These are phyloP conservation scores for Sminthurinus aureus DNA, from an alignment of 2,888 invertebrate genomes.

Conservation along the genomic window DNA sequence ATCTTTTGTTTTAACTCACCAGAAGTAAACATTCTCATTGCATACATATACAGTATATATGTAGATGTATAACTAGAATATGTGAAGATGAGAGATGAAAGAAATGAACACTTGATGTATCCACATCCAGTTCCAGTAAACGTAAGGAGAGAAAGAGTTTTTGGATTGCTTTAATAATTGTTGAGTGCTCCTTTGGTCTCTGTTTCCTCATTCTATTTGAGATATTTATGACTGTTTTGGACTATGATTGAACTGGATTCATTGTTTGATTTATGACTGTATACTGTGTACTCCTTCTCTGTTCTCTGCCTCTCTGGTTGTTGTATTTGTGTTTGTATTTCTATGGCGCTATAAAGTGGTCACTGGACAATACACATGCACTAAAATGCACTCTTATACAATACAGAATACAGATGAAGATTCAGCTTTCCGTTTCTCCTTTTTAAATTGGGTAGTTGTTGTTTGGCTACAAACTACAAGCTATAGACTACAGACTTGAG, in stretches of 20 bases:
- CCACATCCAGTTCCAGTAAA: neutral
- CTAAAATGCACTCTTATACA: no score
- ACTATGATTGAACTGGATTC: constrained; percentile 57
- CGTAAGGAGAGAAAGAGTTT: no score
- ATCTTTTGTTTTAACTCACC: no score
- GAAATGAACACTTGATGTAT: no score
- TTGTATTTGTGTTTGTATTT: neutral
- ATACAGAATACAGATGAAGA: neutral
- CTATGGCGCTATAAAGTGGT: constrained; percentile 8
- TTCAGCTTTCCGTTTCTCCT: neutral
- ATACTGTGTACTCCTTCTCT: no score
- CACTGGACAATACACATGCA: neutral
- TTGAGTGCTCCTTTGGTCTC: neutral
- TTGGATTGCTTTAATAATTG: constrained; percentile 24
- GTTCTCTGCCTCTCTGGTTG: no score
- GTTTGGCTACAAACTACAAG: neutral
- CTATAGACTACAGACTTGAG: neutral
- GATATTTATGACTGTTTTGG: constrained; percentile 46
- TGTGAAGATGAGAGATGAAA: no score
- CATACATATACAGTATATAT: no score
- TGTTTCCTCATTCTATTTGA: constrained; percentile 8
- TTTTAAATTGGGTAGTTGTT: neutral
- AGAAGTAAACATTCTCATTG: no score
- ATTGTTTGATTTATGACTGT: constrained; percentile 54
- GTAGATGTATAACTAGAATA: no score